Base-by-base conservation (phyloP, 2,888 invertebrate species). In the Cataglyphis rosenhaueri region DNA sequence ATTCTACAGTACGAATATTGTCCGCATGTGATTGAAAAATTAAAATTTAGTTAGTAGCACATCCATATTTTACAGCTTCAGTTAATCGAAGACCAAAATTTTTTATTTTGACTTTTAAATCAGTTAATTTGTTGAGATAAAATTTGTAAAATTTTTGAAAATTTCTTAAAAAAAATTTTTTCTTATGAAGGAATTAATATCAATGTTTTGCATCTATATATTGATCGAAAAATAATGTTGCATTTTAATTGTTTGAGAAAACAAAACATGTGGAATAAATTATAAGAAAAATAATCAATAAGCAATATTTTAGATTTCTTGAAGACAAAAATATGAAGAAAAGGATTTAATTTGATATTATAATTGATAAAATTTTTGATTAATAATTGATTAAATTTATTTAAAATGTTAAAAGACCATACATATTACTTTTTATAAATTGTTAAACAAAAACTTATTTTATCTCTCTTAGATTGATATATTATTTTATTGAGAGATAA, bases 241-340 rank as follows among this genome's bases (percentile, higher is more conserved):
- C 32, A 55, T 55, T 70, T 52, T 4, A 9, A 35, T 70, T 70
- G 15, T n/a, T 68, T 32, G 70, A 15, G 9, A 10, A 71, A 57
- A 38, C 18, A 52, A n/a, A 52, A 32, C 12, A n/a, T 48, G 6
- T 48, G 10, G 25, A 52, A 1, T n/a, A 52, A 32, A n/a, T n/a
- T 68, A 12, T 3, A 32, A 52, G n/a, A 48, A 32, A 29, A 52
- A 9, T 41, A 68, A 71, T 35, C 0, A 55, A 12, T 35, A 38
- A 57, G 12, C 10, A 70, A 35, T 73, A 29, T 18, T 59, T 18
- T 5, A 18, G 21, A 0, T 9, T 62, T 4, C 29, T 6, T 38
- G 25, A 3, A 38, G 18, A 41, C 0, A 57, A 21, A 32, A 70
- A 29, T 6, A 38, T 25, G 3, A 41, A 41, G 41, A 0, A 41